Evolutionary conservation across 2,113 vertebrate species (phyloP).

Genomic region (Galeopterus variegatus): DNA sequence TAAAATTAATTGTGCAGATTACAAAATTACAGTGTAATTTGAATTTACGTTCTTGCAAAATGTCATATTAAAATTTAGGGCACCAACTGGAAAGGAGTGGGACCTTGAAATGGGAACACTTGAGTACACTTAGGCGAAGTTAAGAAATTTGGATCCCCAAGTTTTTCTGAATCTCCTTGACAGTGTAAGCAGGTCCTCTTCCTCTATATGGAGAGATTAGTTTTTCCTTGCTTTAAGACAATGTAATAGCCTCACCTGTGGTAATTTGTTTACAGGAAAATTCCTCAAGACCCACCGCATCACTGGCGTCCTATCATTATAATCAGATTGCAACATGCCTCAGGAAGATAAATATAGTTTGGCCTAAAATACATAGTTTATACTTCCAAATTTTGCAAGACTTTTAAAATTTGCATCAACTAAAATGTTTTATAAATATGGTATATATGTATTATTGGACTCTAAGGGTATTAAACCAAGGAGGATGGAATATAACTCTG

Average conservation of each 20-base stretch:
- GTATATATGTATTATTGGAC: neutral
- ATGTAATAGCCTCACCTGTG: too few relatives aligned
- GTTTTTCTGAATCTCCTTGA: neutral
- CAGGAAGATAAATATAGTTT: neutral
- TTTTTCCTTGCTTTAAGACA: neutral
- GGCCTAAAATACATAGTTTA: neutral
- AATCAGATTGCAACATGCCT: neutral
- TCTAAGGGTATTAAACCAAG: neutral
- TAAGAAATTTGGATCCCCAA: neutral
- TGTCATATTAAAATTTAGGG: neutral
- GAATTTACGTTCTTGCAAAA: neutral
- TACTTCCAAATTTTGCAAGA: neutral
- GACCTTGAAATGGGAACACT: neutral
- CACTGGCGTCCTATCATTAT: neutral
- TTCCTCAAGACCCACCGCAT: neutral
- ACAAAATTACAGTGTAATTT: neutral
- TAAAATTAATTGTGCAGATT: neutral
- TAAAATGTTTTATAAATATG: neutral
- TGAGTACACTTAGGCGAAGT: neutral
- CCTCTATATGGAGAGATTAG: neutral
- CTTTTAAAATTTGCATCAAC: neutral
- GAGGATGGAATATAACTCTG: neutral
- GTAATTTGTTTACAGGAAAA: constrained; percentile 10
- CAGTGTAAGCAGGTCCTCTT: neutral
- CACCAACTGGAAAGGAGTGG: neutral